A percentile compares a stretch with the other conserved stretches of the same genome.
These are phyloP conservation scores for Platycercus adscitus DNA, from an alignment of 2,113 vertebrate species.

Conservation along the genomic window DNA sequence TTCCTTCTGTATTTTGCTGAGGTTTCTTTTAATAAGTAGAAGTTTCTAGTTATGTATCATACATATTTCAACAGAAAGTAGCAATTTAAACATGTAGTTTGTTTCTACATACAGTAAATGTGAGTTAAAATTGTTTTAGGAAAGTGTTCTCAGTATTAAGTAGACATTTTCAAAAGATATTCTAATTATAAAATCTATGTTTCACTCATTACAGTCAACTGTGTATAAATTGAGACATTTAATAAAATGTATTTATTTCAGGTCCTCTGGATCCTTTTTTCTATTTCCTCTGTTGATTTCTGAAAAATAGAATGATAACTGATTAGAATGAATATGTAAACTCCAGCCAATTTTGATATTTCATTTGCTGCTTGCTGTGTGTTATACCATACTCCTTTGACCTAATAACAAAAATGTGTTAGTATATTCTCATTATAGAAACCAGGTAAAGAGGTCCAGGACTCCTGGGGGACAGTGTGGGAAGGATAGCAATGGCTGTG, in stretches of 20 bases:
- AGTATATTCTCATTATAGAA: constrained; percentile 55
- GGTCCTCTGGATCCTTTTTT: constrained; percentile 8
- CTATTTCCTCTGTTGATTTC: constrained; percentile 59
- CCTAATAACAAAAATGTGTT: constrained; percentile 67
- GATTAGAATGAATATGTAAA: constrained; percentile 49
- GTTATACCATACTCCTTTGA: constrained; percentile 48
- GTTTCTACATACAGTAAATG: not conserved
- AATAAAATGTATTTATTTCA: constrained; percentile 50
- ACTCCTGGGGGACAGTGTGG: too few relatives aligned
- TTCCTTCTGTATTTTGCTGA: not conserved
- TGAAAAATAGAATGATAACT: constrained; percentile 36
- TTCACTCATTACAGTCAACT: constrained; percentile 22
- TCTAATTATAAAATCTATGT: constrained; percentile 36
- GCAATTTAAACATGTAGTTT: not conserved
- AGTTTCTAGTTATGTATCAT: not conserved
- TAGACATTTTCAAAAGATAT: not conserved
- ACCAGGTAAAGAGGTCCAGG: constrained; percentile 8
- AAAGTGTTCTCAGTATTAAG: not conserved
- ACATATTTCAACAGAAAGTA: not conserved
- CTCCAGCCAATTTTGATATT: constrained; percentile 59
- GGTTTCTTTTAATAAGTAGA: not conserved
- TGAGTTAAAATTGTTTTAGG: not conserved
- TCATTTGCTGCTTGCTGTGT: constrained; percentile 56
- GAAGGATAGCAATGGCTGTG: too few relatives aligned
- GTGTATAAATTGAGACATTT: constrained; percentile 56